Evolutionary conservation across 1,140 invertebrate species (phyloP).

Genomic region (Microplitis mediator): DNA sequence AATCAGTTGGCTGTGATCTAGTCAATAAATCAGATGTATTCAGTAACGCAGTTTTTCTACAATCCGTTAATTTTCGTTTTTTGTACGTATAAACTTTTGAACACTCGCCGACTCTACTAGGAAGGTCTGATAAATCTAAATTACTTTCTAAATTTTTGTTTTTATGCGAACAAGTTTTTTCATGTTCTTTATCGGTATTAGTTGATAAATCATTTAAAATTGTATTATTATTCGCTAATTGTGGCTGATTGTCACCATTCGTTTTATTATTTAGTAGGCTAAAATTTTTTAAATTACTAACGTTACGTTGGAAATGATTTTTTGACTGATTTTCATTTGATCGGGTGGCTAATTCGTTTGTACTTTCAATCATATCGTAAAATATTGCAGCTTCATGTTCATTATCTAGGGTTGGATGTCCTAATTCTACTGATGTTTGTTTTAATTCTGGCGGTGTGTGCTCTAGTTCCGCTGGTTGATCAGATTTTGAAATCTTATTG

Average conservation of each 20-base stretch:
- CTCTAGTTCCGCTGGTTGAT: neutral
- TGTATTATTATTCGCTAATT: no score
- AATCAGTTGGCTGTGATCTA: conserved; percentile 40
- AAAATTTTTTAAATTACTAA: no score
- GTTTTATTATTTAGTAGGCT: no score
- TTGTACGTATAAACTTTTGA: conserved; percentile 43
- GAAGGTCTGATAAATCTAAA: conserved; percentile 40
- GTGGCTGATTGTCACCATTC: neutral
- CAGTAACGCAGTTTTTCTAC: neutral
- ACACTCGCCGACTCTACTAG: conserved; percentile 50
- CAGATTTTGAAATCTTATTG: neutral
- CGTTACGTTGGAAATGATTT: no score
- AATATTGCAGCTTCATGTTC: conserved; percentile 13
- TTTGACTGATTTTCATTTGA: neutral
- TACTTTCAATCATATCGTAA: conserved; percentile 1
- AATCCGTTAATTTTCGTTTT: conserved; percentile 27
- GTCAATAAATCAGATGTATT: conserved; percentile 32
- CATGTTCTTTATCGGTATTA: neutral
- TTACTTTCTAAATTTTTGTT: neutral
- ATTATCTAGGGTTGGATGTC: neutral
- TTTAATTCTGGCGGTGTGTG: neutral
- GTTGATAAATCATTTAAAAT: no score
- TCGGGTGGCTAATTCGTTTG: neutral
- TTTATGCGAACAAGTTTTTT: neutral
- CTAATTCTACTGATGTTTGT: neutral